Percentiles rank a stretch among this genome's conserved stretches.
These are phyloP conservation scores for Lepidothrix coronata DNA, from an alignment of 2,113 vertebrate species.

Conservation along the genomic window DNA sequence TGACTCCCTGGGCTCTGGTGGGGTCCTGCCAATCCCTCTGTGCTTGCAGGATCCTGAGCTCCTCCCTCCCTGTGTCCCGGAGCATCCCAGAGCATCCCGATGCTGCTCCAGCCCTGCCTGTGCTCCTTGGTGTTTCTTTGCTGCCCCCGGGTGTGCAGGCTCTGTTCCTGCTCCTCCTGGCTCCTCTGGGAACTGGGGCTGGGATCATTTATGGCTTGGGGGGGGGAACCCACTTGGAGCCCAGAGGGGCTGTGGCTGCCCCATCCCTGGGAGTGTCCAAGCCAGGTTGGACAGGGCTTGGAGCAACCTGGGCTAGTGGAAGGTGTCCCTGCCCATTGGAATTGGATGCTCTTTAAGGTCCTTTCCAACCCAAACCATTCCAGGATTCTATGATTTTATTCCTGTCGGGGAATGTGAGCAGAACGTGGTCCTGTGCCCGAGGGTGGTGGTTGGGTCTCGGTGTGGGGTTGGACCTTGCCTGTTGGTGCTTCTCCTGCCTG, in stretches of 20 bases:
- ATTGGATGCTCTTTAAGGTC: neutral
- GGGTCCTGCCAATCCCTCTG: neutral
- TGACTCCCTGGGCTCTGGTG: no score
- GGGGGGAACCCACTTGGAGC: fast-evolving
- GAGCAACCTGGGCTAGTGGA: neutral
- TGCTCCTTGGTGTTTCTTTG: constrained; percentile 15
- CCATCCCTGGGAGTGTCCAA: neutral
- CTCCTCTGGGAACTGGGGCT: neutral
- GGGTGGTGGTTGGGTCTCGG: neutral
- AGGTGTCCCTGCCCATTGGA: neutral
- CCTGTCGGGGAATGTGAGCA: fast-evolving
- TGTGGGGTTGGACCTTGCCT: neutral
- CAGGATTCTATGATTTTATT: neutral
- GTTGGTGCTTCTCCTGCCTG: no score
- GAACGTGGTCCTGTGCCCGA: fast-evolving
- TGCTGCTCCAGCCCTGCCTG: neutral
- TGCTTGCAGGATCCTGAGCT: neutral
- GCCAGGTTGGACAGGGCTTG: neutral
- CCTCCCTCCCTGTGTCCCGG: neutral
- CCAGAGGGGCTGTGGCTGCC: neutral
- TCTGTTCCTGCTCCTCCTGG: neutral
- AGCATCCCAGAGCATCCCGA: neutral
- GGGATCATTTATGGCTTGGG: fast-evolving
- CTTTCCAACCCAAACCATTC: neutral
- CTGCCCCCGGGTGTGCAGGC: constrained; percentile 52